A percentile compares a stretch with the other conserved stretches of the same genome.
Evolutionary conservation across 2,113 vertebrate species (phyloP).

Genomic region (Anoura caudifer): DNA sequence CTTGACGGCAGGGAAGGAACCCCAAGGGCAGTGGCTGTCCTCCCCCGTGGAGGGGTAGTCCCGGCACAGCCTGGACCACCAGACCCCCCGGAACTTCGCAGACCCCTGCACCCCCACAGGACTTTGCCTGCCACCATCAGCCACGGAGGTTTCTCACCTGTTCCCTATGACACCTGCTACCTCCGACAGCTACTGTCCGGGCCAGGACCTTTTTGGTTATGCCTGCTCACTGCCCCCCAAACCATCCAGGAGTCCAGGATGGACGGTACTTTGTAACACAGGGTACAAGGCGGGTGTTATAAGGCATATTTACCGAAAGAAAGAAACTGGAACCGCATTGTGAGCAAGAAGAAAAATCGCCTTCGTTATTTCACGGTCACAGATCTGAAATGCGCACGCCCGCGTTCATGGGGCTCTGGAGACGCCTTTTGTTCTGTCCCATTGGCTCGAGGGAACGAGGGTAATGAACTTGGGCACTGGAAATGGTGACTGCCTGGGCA

Average conservation of each 20-base stretch:
- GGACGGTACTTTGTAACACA: not conserved
- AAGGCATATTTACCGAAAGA: not conserved
- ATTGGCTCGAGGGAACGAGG: not conserved
- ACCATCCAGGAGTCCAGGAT: not conserved
- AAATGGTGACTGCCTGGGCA: not conserved
- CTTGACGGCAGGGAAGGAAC: not conserved
- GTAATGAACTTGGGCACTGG: constrained; percentile 19
- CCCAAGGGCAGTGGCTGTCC: not conserved
- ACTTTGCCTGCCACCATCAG: not conserved
- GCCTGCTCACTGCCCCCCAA: rapidly evolving
- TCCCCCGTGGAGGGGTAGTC: not conserved
- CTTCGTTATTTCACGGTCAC: rapidly evolving
- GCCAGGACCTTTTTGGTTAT: rapidly evolving
- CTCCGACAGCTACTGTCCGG: not conserved
- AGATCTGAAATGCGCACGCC: not conserved
- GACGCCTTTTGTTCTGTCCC: not conserved
- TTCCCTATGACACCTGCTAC: not conserved
- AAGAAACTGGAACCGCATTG: rapidly evolving
- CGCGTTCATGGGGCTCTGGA: not conserved
- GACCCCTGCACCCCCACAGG: not conserved
- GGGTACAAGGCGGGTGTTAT: rapidly evolving
- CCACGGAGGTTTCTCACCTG: not conserved
- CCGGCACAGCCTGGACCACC: not conserved
- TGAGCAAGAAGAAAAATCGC: not conserved
- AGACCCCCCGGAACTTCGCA: not conserved